Evolutionary conservation across 2,113 vertebrate genomes (phyloP).

Genomic region (Tyto alba): DNA sequence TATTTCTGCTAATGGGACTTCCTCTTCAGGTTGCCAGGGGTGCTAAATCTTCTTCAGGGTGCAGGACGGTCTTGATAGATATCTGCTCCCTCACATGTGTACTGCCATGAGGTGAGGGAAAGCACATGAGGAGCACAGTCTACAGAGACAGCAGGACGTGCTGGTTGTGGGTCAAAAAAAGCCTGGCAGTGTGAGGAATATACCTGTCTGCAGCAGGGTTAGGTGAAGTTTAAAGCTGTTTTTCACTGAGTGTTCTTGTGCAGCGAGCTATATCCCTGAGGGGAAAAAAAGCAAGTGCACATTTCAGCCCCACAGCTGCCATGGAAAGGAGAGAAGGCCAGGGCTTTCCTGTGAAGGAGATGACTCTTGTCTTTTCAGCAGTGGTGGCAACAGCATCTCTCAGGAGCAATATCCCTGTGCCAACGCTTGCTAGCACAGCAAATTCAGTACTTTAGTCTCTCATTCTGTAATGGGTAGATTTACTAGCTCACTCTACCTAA

Average conservation of each 20-base stretch:
- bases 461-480: not conserved
- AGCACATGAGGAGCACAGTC: not conserved
- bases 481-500: not conserved
- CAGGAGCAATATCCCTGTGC: not conserved
- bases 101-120: not conserved
- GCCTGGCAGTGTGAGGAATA: not conserved
- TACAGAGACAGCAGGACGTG: not conserved
- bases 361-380: not conserved
- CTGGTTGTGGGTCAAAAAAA: not conserved
- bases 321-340: not conserved
- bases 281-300: not conserved
- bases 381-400: not conserved
- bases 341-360: not conserved
- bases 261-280: not conserved
- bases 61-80: not conserved
- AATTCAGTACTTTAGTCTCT: not conserved
- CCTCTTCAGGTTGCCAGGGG: not conserved
- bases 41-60: not conserved
- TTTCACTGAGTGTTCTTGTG: not conserved
- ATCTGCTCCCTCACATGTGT: not conserved
- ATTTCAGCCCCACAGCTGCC: not conserved
- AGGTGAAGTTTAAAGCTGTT: not conserved
- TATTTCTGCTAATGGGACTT: not conserved
- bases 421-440: not conserved
- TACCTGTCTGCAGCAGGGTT: not conserved